These are phyloP conservation scores for Psettodes erumei DNA, from an alignment of 2,113 vertebrate genomes.

Conservation along the genomic window DNA sequence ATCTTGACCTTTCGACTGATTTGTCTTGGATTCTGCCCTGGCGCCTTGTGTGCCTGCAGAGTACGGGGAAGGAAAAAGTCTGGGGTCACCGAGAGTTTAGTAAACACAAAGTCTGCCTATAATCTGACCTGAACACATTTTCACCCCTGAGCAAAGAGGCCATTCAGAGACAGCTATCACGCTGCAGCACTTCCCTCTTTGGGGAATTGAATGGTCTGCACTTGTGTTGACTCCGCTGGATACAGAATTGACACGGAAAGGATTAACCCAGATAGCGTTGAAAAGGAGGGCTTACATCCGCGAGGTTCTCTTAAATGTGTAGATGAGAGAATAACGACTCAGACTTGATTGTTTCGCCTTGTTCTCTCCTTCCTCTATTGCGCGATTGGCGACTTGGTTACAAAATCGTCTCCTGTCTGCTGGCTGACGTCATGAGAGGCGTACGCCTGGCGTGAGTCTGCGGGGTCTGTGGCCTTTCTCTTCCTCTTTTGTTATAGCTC, in stretches of 20 bases:
- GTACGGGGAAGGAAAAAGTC: conserved; percentile 56
- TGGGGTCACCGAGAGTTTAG: conserved; percentile 75
- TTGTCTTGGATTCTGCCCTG: conserved; percentile 28
- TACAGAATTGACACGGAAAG: conserved; percentile 40
- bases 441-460: conserved; percentile 64
- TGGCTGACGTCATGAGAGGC: conserved; percentile 63
- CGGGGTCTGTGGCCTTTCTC: conserved; percentile 64
- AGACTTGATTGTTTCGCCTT: conserved; percentile 26
- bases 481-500: conserved; percentile 74
- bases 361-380: conserved; percentile 50
- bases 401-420: conserved; percentile 71
- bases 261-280: conserved; percentile 27
- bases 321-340: conserved; percentile 19
- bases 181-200: conserved; percentile 46
- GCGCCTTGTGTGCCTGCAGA: conserved; percentile 31
- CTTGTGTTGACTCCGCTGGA: conserved; percentile 34
- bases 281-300: not conserved
- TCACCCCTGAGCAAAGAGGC: conserved; percentile 55
- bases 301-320: conserved; percentile 24
- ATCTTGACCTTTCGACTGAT: conserved; percentile 55
- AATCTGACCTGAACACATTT: conserved; percentile 59
- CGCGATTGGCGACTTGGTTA: conserved; percentile 41
- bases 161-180: conserved; percentile 41
- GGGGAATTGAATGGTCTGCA: conserved; percentile 31
- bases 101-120: conserved; percentile 64